A percentile compares a stretch with the other conserved stretches of the same genome.
phyloP scores from a whole-genome alignment of 2,888 invertebrate species.

The Pristionchus arcanus region DNA sequence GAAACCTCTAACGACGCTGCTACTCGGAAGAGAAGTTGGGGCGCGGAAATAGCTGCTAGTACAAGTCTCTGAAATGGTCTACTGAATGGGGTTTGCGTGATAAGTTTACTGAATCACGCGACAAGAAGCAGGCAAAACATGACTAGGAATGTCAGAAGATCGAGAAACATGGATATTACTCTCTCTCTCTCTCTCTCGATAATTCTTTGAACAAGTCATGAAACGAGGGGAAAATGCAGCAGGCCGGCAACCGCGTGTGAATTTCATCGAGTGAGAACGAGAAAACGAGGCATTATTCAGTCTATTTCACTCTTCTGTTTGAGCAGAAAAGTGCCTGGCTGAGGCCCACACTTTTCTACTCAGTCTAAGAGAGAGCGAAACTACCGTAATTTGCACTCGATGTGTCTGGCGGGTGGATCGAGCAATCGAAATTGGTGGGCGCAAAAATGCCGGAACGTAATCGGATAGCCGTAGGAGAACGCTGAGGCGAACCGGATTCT shows the following conservation, averaged over 20 bases:
- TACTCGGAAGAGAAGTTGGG: not conserved
- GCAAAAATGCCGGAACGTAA: conserved; percentile 11
- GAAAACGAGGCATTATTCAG: conserved; percentile 5
- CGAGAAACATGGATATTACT: not conserved
- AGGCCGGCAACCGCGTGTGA: not conserved
- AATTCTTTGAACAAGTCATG: not conserved
- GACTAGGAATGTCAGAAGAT: not conserved
- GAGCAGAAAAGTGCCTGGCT: conserved; percentile 1
- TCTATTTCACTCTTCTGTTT: not conserved
- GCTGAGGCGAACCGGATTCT: not conserved
- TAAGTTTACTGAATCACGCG: not conserved
- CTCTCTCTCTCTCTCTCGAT: too few relatives aligned
- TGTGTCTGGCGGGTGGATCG: not conserved
- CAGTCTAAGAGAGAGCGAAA: not conserved
- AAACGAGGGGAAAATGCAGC: not conserved
- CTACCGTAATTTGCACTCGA: not conserved
- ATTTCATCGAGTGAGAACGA: conserved; percentile 15
- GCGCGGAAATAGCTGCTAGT: not conserved
- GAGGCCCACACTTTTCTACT: not conserved
- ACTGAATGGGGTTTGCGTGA: not conserved
- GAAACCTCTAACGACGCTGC: conserved; percentile 10
- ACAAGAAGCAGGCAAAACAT: not conserved
- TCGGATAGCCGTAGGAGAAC: not conserved
- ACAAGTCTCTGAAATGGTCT: not conserved
- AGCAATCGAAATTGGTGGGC: not conserved